Evolutionary conservation across 1,140 invertebrate species (phyloP).

Genomic region (Maconellicoccus hirsutus): DNA sequence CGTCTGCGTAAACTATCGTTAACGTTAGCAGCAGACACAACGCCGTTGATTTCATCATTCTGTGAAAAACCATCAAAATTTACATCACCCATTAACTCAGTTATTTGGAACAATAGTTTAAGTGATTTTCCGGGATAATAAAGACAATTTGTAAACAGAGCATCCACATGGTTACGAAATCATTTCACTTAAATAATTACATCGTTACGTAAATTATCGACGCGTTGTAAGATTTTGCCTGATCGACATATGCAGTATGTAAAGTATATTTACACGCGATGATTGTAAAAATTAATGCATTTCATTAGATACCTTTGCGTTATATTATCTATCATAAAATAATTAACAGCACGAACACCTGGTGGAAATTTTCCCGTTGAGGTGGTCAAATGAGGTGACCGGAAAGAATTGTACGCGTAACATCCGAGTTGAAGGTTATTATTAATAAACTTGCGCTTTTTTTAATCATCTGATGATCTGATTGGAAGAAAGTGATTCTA

Average conservation of each 20-base stretch:
- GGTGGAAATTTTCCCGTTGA: not conserved
- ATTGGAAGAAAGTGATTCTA: not conserved
- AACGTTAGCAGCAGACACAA: not conserved
- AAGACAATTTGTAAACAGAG: not conserved
- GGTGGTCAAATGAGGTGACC: not conserved
- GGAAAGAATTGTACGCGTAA: not conserved
- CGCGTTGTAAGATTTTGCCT: not conserved
- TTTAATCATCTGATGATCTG: not conserved
- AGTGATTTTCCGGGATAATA: conserved; percentile 8
- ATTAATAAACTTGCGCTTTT: not conserved
- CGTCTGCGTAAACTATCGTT: conserved; percentile 26
- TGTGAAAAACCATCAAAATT: not conserved
- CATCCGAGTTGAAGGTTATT: not conserved
- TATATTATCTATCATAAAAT: too few species aligned
- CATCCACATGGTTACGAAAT: not conserved
- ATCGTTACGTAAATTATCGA: not conserved
- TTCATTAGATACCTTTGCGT: too few species aligned
- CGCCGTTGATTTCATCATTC: conserved; percentile 11
- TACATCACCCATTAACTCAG: not conserved
- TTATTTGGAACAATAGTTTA: not conserved
- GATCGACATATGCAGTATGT: not conserved
- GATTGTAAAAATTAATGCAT: not conserved
- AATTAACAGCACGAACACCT: not conserved
- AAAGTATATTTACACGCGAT: not conserved
- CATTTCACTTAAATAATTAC: not conserved